These are phyloP conservation scores for Orthosia gracilis DNA, from an alignment of 2,888 invertebrate species.

Conservation along the genomic window DNA sequence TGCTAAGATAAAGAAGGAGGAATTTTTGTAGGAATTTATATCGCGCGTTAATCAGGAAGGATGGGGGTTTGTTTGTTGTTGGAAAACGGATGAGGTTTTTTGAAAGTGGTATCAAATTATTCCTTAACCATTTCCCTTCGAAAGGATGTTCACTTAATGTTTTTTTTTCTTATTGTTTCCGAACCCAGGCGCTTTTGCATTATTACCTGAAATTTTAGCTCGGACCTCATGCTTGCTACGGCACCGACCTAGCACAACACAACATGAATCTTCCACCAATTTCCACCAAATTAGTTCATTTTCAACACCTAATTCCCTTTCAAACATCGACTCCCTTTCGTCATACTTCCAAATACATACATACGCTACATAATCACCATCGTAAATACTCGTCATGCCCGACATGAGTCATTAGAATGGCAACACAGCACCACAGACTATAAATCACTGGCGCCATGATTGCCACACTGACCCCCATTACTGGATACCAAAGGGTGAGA, in stretches of 20 bases:
- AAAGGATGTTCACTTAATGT: not conserved
- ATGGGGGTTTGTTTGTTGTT: conserved; percentile 18
- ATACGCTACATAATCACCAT: conserved; percentile 23
- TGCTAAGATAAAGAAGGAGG: conserved; percentile 22
- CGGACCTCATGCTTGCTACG: not conserved
- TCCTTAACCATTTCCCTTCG: not conserved
- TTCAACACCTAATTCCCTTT: not conserved
- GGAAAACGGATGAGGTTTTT: not conserved
- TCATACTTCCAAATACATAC: conserved; percentile 4
- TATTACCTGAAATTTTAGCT: no score
- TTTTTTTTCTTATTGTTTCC: not conserved
- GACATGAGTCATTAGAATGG: conserved; percentile 47
- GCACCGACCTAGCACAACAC: not conserved
- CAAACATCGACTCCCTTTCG: not conserved
- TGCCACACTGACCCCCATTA: conserved; percentile 59
- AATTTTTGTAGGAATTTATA: conserved; percentile 35
- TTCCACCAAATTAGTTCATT: not conserved
- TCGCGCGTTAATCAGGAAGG: not conserved
- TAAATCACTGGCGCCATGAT: conserved; percentile 58
- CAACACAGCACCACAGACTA: conserved; percentile 32
- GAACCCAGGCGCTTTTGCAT: not conserved
- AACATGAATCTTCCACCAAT: not conserved
- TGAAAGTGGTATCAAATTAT: conserved; percentile 2
- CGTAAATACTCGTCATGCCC: conserved; percentile 40
- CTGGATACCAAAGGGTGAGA: conserved; percentile 46